These are phyloP conservation scores for Epinephelus cyanopodus DNA, from an alignment of 2,113 vertebrate genomes.

Conservation along the genomic window DNA sequence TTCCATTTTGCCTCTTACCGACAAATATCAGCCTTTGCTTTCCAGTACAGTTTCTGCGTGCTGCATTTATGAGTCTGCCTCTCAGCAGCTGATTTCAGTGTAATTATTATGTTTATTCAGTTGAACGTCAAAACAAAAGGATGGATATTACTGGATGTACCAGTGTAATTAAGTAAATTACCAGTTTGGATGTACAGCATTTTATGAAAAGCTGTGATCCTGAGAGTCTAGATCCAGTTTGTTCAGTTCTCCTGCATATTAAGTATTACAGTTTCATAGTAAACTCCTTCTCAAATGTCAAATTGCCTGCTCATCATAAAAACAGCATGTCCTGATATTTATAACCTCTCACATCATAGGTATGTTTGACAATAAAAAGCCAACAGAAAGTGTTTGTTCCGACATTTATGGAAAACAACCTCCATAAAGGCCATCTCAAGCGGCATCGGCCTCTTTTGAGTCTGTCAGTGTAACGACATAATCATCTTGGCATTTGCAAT, in stretches of 20 bases:
- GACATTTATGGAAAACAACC: constrained; percentile 9
- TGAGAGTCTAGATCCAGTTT: constrained; percentile 4
- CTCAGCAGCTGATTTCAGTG: background rate
- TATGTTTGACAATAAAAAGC: background rate
- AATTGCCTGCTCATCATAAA: background rate
- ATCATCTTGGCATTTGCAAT: constrained; percentile 57
- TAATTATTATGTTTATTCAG: constrained; percentile 31
- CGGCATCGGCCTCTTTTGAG: background rate
- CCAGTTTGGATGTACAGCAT: constrained; percentile 5
- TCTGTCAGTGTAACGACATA: constrained; percentile 12
- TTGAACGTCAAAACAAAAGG: constrained; percentile 28
- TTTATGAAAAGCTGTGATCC: background rate
- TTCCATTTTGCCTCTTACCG: background rate
- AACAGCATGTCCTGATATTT: background rate
- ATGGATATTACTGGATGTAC: background rate
- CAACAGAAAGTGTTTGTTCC: background rate
- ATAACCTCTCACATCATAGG: background rate
- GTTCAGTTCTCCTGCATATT: background rate
- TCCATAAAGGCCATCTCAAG: constrained; percentile 22
- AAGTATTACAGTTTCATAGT: background rate
- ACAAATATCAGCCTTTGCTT: background rate
- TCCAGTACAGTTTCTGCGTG: background rate
- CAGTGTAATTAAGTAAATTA: constrained; percentile 28
- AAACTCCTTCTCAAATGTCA: constrained; percentile 3
- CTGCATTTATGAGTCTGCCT: constrained; percentile 17